phyloP scores from a whole-genome alignment of 2,888 invertebrate species.

The Eilema sororculum region DNA sequence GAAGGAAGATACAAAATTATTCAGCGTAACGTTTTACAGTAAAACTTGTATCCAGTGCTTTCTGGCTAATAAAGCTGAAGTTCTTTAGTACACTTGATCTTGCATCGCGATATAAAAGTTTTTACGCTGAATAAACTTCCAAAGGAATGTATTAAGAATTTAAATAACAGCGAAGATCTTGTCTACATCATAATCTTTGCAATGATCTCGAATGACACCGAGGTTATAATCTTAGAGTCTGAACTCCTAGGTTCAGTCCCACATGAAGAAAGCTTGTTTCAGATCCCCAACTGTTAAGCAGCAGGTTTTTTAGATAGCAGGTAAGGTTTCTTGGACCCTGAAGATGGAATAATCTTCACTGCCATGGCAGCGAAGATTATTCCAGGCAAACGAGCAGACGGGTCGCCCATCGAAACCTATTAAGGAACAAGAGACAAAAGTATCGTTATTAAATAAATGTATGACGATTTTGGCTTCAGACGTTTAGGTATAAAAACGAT shows the following conservation, averaged over 20 bases:
- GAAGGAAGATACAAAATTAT: background rate
- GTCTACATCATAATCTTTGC: background rate
- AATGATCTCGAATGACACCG: background rate
- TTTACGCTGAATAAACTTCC: background rate
- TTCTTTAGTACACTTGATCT: conserved; percentile 3
- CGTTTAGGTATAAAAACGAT: too few species aligned
- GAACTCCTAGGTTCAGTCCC: background rate
- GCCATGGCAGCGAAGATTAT: too few species aligned
- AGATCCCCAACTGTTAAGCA: too few species aligned
- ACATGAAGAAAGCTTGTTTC: too few species aligned
- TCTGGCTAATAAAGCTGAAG: background rate
- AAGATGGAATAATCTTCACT: too few species aligned
- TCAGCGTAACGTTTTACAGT: background rate
- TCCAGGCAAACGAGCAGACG: too few species aligned
- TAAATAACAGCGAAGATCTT: background rate
- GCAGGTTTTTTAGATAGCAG: too few species aligned
- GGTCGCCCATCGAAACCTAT: too few species aligned
- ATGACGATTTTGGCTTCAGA: too few species aligned
- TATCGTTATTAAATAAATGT: too few species aligned
- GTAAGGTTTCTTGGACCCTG: too few species aligned
- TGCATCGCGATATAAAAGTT: background rate
- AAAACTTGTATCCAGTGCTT: background rate
- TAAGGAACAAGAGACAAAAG: too few species aligned
- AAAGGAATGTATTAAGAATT: background rate
- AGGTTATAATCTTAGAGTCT: background rate